A percentile compares a stretch with the other conserved stretches of the same genome.
These are phyloP conservation scores for Yponomeuta evonymella DNA, from an alignment of 2,888 invertebrate genomes.

Conservation along the genomic window DNA sequence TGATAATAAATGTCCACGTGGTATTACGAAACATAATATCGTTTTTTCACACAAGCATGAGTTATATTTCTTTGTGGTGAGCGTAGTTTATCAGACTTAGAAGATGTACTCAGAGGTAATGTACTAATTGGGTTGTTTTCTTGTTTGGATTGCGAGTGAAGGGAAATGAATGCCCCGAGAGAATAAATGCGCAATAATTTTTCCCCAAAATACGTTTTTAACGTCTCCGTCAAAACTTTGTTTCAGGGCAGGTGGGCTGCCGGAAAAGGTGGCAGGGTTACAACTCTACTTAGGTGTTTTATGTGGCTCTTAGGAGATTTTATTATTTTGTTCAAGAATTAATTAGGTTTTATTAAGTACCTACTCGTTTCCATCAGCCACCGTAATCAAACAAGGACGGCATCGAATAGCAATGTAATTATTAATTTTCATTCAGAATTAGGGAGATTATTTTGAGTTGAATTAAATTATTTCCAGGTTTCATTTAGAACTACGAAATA, in stretches of 20 bases:
- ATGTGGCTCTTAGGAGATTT: slow-evolving; percentile 27
- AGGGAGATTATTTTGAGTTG: slow-evolving; percentile 53
- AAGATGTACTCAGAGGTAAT: slow-evolving; percentile 42
- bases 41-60: background rate
- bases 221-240: slow-evolving; percentile 61
- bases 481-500: slow-evolving; percentile 71
- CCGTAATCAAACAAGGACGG: background rate
- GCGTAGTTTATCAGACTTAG: slow-evolving; percentile 9
- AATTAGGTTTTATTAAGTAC: background rate
- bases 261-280: slow-evolving; percentile 34
- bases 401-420: slow-evolving; percentile 42
- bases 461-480: slow-evolving; percentile 66
- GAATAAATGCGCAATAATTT: slow-evolving; percentile 67
- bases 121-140: slow-evolving; percentile 52
- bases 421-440: slow-evolving; percentile 67
- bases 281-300: slow-evolving; percentile 19
- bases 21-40: background rate
- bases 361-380: background rate
- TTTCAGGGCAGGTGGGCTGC: slow-evolving; percentile 54
- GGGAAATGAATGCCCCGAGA: slow-evolving; percentile 63
- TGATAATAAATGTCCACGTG: too few species aligned
- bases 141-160: slow-evolving; percentile 52
- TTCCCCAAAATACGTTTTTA: slow-evolving; percentile 49
- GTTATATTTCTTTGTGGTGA: background rate
- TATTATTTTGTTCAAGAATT: background rate